Evolutionary conservation across 1,140 invertebrate genomes (phyloP).

Genomic region (Calliphora vicina): DNA sequence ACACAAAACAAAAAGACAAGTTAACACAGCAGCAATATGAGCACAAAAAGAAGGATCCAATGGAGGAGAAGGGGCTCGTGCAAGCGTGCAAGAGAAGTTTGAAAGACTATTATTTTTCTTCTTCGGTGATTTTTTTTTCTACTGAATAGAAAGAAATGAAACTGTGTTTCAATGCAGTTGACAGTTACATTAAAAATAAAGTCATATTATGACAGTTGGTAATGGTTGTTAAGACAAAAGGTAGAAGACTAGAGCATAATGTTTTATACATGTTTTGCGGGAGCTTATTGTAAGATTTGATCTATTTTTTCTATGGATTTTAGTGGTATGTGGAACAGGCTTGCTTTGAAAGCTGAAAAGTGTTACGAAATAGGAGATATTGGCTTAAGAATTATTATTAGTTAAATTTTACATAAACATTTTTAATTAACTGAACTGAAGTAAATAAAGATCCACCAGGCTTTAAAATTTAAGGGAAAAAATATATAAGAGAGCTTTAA

Average conservation of each 20-base stretch:
- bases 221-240: slow-evolving; percentile 10
- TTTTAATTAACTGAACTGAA: too few relatives aligned
- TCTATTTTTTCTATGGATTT: not conserved
- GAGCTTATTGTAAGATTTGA: not conserved
- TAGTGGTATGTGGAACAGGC: not conserved
- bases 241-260: not conserved
- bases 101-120: too few relatives aligned
- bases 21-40: not conserved
- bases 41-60: not conserved
- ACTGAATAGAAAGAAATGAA: not conserved
- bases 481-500: too few relatives aligned
- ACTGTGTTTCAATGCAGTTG: slow-evolving; percentile 1
- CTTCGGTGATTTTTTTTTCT: not conserved
- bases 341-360: too few relatives aligned
- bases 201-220: slow-evolving; percentile 15
- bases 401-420: too few relatives aligned
- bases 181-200: slow-evolving; percentile 15
- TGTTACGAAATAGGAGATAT: too few relatives aligned
- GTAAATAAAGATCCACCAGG: too few relatives aligned
- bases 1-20: not conserved
- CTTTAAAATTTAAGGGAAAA: too few relatives aligned
- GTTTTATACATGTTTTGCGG: not conserved
- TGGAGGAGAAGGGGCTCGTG: too few relatives aligned
- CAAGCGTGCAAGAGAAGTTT: too few relatives aligned
- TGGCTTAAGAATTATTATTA: too few relatives aligned